These are phyloP conservation scores for Xestia rhomboidea DNA, from an alignment of 2,888 invertebrate genomes.

Conservation along the genomic window DNA sequence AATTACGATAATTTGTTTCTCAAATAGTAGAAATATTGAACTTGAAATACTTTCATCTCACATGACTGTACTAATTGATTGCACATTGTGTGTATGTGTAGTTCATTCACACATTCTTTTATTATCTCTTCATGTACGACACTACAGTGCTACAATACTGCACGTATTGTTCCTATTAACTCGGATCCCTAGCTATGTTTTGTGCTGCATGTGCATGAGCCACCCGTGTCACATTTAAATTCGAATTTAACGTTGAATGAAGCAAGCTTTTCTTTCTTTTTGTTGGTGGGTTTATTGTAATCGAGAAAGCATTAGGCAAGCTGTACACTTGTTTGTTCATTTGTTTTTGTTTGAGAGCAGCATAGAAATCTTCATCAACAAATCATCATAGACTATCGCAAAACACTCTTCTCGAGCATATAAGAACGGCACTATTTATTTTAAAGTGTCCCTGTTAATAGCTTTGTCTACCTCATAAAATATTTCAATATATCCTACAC, in stretches of 20 bases:
- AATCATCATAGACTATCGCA: neutral
- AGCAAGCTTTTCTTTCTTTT: neutral
- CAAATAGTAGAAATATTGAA: conserved; percentile 57
- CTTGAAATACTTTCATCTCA: conserved; percentile 66
- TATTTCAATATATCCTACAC: neutral
- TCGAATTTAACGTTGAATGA: neutral
- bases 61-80: conserved; percentile 49
- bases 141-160: conserved; percentile 5
- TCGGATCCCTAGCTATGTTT: neutral
- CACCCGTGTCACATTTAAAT: neutral
- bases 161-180: conserved; percentile 9
- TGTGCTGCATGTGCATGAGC: neutral
- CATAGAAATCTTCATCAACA: neutral
- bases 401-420: neutral
- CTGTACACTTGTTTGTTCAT: neutral
- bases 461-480: neutral
- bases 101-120: conserved; percentile 46
- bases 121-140: conserved; percentile 8
- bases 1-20: conserved; percentile 49
- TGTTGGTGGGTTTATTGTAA: neutral
- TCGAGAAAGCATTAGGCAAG: neutral
- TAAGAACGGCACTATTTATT: neutral
- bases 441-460: neutral
- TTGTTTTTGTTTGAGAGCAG: conserved; percentile 5
- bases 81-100: conserved; percentile 29